Base-by-base conservation (phyloP, 2,888 invertebrate species). In the Oscheius onirici region DNA sequence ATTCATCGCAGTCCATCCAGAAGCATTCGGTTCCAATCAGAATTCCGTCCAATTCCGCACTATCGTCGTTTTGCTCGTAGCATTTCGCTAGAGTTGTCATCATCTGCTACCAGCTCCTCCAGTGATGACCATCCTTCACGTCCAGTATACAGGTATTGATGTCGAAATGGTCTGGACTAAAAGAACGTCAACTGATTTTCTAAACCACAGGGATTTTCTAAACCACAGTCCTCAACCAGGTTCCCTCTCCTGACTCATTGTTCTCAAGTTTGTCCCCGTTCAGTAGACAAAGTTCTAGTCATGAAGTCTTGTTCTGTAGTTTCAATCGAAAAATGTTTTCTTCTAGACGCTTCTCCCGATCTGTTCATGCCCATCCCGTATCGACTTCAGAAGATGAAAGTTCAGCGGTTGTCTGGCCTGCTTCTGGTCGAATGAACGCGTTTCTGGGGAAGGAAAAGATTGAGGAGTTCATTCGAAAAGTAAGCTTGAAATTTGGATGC, bases 401-500 rank as follows among this genome's bases (percentile, higher is more conserved):
- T n/a, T 46, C 44, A 10, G 8, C 13, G 10, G 49, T 69, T 1
- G 51, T 49, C 8, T 69, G 69, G 69, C 69, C 69, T 8, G 40
- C 28, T 3, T 69, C 69, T n/a, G 60, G 52, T 10, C 24, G 58
- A 26, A 69, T 69, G 60, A 69, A 51, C 20, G 57, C 69, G 1
- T 46, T 46, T 15, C 24, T 69, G 15, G 69, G 69, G 17, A 69
- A 58, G 24, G 22, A 3, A 15, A 60, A 57, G 28, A 69, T 69
- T 34, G 54, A 52, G 11, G 69, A 69, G 34, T 69, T 69, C 49
- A 69, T 69, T 26, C 34, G 28, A 34, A 69, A 69, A 58, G 58
- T 69, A 3, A 1, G 3, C 6, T 46, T 49, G 8, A 22, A 6
- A 20, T 15, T 44, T 13, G 44, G n/a, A 24, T 1, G 17, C n/a